Evolutionary conservation across 2,113 vertebrate genomes (phyloP).

Genomic region (Probosciger aterrimus): DNA sequence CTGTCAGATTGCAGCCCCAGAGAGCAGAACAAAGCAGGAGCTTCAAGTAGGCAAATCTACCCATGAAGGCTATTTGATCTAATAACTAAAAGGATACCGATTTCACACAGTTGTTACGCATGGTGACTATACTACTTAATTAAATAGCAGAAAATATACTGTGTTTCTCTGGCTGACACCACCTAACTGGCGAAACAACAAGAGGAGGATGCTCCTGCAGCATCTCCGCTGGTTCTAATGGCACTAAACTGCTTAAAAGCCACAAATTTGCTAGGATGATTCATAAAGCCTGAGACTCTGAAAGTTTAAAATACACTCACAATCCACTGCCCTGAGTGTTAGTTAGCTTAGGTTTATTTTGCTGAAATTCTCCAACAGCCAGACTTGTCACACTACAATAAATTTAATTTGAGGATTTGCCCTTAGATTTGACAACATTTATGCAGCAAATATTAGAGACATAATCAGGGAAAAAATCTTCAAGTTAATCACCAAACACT

Average conservation of each 20-base stretch:
- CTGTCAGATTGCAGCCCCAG: neutral
- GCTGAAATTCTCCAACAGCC: neutral
- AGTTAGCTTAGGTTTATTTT: neutral
- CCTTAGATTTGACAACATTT: neutral
- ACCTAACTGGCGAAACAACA: neutral
- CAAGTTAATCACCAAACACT: neutral
- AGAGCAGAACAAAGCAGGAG: fast-evolving
- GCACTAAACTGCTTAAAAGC: neutral
- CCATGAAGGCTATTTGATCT: neutral
- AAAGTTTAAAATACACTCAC: neutral
- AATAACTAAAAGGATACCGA: neutral
- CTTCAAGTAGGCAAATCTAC: neutral
- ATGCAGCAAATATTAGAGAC: neutral
- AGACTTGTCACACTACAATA: neutral
- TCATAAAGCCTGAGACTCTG: neutral
- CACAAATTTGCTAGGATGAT: neutral
- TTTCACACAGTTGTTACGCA: neutral
- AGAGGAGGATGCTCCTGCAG: neutral
- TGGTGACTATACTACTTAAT: neutral
- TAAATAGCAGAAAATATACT: neutral
- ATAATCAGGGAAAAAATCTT: neutral
- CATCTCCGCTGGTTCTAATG: neutral
- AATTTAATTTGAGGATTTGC: neutral
- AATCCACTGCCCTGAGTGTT: neutral
- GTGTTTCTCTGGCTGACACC: neutral